Conservation (phyloP, 2,797 vertebrate genomes). For the Gallinago nigripennis region DNA sequence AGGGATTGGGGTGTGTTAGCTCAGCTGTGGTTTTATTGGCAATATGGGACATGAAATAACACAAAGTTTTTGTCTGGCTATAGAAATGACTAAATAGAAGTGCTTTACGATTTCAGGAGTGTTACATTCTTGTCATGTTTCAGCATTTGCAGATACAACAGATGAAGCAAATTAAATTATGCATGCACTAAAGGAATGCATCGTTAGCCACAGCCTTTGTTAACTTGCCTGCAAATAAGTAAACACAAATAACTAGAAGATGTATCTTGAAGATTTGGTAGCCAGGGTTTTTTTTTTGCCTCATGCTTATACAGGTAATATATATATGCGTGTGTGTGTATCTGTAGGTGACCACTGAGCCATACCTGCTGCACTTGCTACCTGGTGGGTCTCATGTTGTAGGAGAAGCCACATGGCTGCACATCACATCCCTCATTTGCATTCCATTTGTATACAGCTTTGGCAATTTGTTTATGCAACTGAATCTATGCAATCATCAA, state of each 20-base stretch:
- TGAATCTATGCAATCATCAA: neutral
- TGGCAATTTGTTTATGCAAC: neutral
- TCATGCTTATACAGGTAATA: neutral
- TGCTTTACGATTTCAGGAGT: neutral
- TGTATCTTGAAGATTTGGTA: neutral
- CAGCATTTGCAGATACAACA: conserved; percentile 5
- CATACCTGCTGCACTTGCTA: neutral
- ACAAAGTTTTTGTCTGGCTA: conserved; percentile 22
- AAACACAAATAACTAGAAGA: neutral
- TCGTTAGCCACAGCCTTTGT: neutral
- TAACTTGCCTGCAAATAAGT: neutral
- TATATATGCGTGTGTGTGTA: accelerated
- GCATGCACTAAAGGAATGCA: neutral
- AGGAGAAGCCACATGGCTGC: neutral
- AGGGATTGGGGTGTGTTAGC: neutral
- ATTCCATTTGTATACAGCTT: neutral
- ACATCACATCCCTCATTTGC: neutral
- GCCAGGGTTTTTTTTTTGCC: neutral
- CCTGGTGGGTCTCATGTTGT: neutral
- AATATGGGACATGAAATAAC: neutral
- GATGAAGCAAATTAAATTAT: conserved; percentile 42
- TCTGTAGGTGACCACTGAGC: neutral
- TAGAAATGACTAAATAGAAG: conserved; percentile 1
- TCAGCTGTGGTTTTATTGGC: conserved; percentile 35
- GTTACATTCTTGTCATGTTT: neutral